Evolutionary conservation across 2,888 invertebrate genomes (phyloP), one percentile per base, ranked within the genome.

Genomic region (Andrena chrysosceles): DNA sequence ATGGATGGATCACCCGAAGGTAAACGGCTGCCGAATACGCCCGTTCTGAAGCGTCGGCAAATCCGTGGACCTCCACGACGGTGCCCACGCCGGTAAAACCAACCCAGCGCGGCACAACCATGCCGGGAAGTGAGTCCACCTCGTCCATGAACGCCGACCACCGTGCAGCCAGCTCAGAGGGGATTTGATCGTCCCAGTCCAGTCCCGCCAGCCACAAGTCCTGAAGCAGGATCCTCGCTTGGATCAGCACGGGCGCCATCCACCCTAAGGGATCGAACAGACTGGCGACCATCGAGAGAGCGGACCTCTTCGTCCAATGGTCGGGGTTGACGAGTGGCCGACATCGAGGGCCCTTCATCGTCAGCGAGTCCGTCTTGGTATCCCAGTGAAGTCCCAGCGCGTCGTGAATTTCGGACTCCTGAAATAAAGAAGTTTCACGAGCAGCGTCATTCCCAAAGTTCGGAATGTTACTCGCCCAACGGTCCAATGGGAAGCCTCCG

Each of bases 1-100:
- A 7, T 8, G 23, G 31, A 1, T 23, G 16, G 6, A 10, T 0
- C 1, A 31, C 20, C 1, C 52, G 16, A 4, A 31, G 16, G n/a
- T 54, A 54, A 2, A 68, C 54, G 2, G 13, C 52, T 1, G 68
- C 33, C 13, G n/a, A 29, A 68, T 68, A 68, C 8, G 54, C 54
- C 0, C 2, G 3, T 3, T 33, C 4, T 6, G 52, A 54, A 3
- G 68, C 52, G 20, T 68, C 54, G 8, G 52, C 0, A 29, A 33
- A 68, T 0, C 68, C 68, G 13, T 68, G 68, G 0, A 52, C 1
- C n/a, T 68, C 54, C 7, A 10, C 13, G 6, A 2, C 16, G 68
- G 2, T 13, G 8, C 16, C 20, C 7, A 31, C 20, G 4, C 6
- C 0, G 0, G 54, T 16, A 16, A n/a, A 20, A 0, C 20, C 52